Percentiles rank a stretch among this genome's conserved stretches.
phyloP scores from a whole-genome alignment of 1,140 invertebrate genomes.

The Ericerus pela region DNA sequence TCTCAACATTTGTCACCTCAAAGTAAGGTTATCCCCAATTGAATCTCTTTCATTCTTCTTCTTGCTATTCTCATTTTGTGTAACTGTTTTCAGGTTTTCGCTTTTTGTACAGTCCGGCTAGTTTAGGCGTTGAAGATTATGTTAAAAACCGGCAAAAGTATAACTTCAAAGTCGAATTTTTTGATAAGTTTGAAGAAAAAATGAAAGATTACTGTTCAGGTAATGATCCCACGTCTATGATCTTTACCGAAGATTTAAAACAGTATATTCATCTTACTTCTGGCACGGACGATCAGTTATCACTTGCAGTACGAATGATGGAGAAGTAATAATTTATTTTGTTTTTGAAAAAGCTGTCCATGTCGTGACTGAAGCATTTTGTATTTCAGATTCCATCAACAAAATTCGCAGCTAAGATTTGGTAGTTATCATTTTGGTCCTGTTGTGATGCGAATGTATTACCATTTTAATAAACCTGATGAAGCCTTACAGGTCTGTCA shows the following conservation, averaged over 20 bases:
- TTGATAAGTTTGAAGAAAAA: neutral
- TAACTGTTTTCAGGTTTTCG: neutral
- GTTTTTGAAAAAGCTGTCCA: neutral
- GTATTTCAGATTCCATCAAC: constrained; percentile 47
- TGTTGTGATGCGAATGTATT: constrained; percentile 61
- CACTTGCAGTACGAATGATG: constrained; percentile 49
- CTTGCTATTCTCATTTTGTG: too few relatives aligned
- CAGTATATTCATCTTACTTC: constrained; percentile 57
- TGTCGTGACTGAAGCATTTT: constrained; percentile 3
- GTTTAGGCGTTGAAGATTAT: neutral
- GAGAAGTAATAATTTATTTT: constrained; percentile 36
- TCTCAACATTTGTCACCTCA: too few relatives aligned
- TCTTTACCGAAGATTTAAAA: constrained; percentile 74
- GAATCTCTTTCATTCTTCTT: too few relatives aligned
- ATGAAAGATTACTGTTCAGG: constrained; percentile 19
- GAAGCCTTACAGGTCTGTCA: constrained; percentile 47
- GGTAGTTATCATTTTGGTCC: constrained; percentile 67
- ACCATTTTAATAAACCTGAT: constrained; percentile 50
- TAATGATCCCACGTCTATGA: constrained; percentile 38
- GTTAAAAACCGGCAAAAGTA: neutral
- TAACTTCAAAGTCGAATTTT: neutral
- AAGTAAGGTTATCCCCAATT: too few relatives aligned
- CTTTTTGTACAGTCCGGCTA: neutral
- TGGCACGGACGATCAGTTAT: constrained; percentile 40
- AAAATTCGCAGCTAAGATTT: constrained; percentile 55